phyloP scores from a whole-genome alignment of 2,113 vertebrate species.

The Plectropomus leopardus region DNA sequence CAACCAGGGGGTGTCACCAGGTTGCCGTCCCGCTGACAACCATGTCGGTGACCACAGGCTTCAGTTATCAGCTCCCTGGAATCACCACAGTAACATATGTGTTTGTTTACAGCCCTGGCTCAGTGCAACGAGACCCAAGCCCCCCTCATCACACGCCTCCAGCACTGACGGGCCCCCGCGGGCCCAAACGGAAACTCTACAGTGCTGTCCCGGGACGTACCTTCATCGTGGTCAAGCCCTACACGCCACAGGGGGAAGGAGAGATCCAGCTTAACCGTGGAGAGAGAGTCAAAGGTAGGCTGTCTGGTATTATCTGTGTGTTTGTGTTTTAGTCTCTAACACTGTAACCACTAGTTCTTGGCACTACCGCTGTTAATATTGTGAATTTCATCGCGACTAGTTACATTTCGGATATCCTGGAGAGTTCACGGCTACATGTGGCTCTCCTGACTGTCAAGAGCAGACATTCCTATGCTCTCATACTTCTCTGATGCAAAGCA shows the following conservation, averaged over 20 bases:
- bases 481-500: conserved; percentile 20
- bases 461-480: conserved; percentile 18
- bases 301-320: not conserved
- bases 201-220: conserved; percentile 95
- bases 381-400: conserved; percentile 4
- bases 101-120: conserved; percentile 96
- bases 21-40: conserved; percentile 66
- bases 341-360: conserved; percentile 1
- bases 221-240: conserved; percentile 96
- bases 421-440: conserved; percentile 36
- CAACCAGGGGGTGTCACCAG: conserved; percentile 74
- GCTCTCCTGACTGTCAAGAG: conserved; percentile 27
- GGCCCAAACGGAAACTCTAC: conserved; percentile 97
- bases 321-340: not conserved
- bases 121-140: conserved; percentile 87
- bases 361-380: not conserved
- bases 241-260: conserved; percentile 93
- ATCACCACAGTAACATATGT: conserved; percentile 96
- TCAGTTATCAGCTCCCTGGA: conserved; percentile 89
- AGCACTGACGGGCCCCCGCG: conserved; percentile 86
- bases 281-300: conserved; percentile 96
- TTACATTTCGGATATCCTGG: conserved; percentile 16
- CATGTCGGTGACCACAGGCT: conserved; percentile 87
- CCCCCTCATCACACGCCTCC: conserved; percentile 85
- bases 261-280: conserved; percentile 97